Base-by-base conservation (phyloP, 2,888 invertebrate genomes). In the Xestoiulus laeticollis region DNA sequence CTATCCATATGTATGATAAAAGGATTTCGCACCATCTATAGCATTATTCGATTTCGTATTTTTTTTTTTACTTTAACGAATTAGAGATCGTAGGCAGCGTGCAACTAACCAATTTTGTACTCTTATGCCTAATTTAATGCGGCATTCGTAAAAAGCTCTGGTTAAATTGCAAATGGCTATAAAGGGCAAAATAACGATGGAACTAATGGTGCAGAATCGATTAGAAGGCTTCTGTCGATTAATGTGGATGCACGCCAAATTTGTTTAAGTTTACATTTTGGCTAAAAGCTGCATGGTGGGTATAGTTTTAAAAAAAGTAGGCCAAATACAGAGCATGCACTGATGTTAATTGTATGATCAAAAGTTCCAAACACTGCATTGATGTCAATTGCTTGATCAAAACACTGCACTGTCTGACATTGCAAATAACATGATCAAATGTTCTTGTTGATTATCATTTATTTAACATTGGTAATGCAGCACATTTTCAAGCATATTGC, bases 201-300 rank as follows among this genome's bases (percentile, higher is more conserved):
- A 30, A 68, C 26, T 26, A 68, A 68, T 68, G 68, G 26, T 12
- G 68, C 68, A 26, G 68, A 68, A n/a, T 78, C 26, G 78, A 26
- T 78, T 30, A 78, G 30, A 78, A 14, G 30, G 78, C 30, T 78
- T 68, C 12, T 68, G 68, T 68, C 26, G 22, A 59, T 68, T 68
- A 26, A 68, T 26, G 26, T 10, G n/a, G 12, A 68, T 32, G 78
- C 26, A 16, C 14, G 78, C 30, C 26, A 32, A 4, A 78, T 78
- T 78, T 78, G 59, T 59, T 59, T 59, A 0, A 59, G 59, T 59
- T 59, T 22, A 59, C 59, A 59, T 59, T 59, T n/a, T 59, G 59
- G 22, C 22, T 59, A 6, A 59, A 22, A 59, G 59, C 8, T 59
- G 59, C 48, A 16, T 48, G 48, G 12, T 48, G 48, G 59, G 6